Percentiles rank a stretch among this genome's conserved stretches.
These are phyloP conservation scores for Nowickia ferox DNA, from an alignment of 2,888 invertebrate species.

Conservation along the genomic window DNA sequence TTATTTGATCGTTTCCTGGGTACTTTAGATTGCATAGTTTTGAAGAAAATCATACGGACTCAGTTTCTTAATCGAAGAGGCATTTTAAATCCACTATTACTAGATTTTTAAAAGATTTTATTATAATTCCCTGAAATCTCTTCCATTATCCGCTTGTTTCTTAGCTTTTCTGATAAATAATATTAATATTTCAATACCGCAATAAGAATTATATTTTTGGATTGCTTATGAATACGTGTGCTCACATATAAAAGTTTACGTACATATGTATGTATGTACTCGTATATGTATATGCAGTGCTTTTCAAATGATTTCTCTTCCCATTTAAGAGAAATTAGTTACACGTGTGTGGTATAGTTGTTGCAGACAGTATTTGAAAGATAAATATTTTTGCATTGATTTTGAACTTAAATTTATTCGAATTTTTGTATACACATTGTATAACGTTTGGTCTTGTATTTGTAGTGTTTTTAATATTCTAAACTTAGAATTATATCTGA, in stretches of 20 bases:
- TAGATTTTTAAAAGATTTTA: neutral
- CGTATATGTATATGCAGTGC: no score
- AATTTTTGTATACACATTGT: neutral
- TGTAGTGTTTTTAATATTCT: slow-evolving; percentile 25
- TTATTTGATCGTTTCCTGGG: no score
- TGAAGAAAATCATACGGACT: no score
- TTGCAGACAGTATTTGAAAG: slow-evolving; percentile 3
- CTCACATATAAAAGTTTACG: neutral
- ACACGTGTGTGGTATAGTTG: neutral
- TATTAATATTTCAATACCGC: neutral
- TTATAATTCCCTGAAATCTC: neutral
- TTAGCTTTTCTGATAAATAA: neutral
- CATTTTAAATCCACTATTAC: no score
- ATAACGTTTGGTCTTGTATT: slow-evolving; percentile 11
- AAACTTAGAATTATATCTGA: slow-evolving; percentile 43
- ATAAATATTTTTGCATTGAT: slow-evolving; percentile 49
- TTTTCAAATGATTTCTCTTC: neutral
- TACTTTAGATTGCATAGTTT: no score
- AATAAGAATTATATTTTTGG: slow-evolving; percentile 41
- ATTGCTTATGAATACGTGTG: neutral
- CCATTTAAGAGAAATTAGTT: neutral
- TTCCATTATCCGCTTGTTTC: neutral
- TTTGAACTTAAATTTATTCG: slow-evolving; percentile 45
- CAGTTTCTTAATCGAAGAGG: no score
- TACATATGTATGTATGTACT: no score